Percentiles rank a stretch among this genome's conserved stretches.
These are phyloP conservation scores for Heterodera carotae DNA, from an alignment of 1,140 invertebrate species.

Conservation along the genomic window DNA sequence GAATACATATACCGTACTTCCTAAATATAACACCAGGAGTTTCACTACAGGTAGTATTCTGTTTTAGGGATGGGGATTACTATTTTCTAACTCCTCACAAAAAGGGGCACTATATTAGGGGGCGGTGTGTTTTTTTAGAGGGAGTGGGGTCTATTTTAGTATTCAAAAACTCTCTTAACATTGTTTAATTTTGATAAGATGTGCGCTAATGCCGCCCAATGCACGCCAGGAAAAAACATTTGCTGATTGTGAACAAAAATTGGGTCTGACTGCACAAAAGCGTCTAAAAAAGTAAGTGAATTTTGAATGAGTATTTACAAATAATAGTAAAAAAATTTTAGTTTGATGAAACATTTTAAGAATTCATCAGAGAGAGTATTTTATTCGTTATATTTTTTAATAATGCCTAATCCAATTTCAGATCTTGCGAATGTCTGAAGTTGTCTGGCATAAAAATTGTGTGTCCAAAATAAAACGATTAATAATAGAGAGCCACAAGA, in stretches of 20 bases:
- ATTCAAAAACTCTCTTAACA: constrained; percentile 22
- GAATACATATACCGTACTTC: no score
- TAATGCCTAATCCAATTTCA: neutral
- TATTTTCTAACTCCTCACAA: no score
- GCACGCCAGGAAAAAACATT: constrained; percentile 57
- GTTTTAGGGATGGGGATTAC: no score
- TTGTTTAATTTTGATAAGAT: constrained; percentile 44
- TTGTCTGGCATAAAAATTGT: constrained; percentile 56
- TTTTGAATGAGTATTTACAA: no score
- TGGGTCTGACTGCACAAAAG: constrained; percentile 49
- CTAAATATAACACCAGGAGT: no score
- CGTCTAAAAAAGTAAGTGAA: constrained; percentile 43
- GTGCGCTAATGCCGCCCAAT: constrained; percentile 61
- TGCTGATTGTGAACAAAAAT: constrained; percentile 58
- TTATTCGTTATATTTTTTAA: no score
- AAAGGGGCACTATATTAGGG: no score
- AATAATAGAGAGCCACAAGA: neutral
- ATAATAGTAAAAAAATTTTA: no score
- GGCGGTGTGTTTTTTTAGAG: no score
- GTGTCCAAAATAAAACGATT: constrained; percentile 51
- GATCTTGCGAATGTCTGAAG: constrained; percentile 62
- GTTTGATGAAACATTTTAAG: no score
- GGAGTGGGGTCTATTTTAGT: constrained; percentile 11
- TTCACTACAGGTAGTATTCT: no score
- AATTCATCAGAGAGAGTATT: no score